A percentile compares a stretch with the other conserved stretches of the same genome.
phyloP scores from a whole-genome alignment of 2,888 invertebrate genomes.

The Drosophila anomalipes region DNA sequence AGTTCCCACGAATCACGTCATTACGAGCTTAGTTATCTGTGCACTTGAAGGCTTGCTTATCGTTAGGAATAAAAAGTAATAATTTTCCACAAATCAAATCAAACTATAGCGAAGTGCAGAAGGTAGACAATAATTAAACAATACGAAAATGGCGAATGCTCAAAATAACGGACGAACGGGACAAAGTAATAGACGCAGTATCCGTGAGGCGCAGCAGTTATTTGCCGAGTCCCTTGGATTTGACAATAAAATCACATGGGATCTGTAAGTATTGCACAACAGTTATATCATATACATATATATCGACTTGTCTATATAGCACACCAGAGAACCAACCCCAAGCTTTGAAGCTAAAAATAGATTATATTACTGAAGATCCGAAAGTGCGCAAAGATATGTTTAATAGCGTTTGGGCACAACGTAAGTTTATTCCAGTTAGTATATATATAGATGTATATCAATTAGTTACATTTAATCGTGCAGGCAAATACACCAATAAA shows the following conservation, averaged over 20 bases:
- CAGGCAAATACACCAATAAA: conserved; percentile 82
- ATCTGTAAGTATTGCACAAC: conserved; percentile 53
- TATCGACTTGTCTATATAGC: conserved; percentile 45
- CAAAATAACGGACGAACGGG: neutral
- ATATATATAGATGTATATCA: neutral
- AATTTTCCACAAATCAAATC: neutral
- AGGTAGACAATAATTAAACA: neutral
- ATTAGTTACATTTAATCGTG: neutral
- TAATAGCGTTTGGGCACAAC: conserved; percentile 79
- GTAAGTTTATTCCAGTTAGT: conserved; percentile 59
- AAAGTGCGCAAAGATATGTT: conserved; percentile 60
- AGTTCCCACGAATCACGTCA: no score
- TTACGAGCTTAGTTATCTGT: accelerated
- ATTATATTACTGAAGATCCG: conserved; percentile 65
- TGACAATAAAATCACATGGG: conserved; percentile 73
- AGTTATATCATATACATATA: neutral
- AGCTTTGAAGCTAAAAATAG: conserved; percentile 62
- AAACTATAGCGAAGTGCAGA: neutral
- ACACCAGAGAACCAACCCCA: conserved; percentile 46
- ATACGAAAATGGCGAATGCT: conserved; percentile 14
- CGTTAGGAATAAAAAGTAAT: conserved; percentile 5
- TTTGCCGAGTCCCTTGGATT: conserved; percentile 75
- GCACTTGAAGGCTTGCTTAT: neutral
- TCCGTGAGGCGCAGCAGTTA: conserved; percentile 70
- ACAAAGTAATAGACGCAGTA: conserved; percentile 24